These are phyloP conservation scores for Vollenhovia emeryi DNA, from an alignment of 1,140 invertebrate genomes.

Conservation along the genomic window DNA sequence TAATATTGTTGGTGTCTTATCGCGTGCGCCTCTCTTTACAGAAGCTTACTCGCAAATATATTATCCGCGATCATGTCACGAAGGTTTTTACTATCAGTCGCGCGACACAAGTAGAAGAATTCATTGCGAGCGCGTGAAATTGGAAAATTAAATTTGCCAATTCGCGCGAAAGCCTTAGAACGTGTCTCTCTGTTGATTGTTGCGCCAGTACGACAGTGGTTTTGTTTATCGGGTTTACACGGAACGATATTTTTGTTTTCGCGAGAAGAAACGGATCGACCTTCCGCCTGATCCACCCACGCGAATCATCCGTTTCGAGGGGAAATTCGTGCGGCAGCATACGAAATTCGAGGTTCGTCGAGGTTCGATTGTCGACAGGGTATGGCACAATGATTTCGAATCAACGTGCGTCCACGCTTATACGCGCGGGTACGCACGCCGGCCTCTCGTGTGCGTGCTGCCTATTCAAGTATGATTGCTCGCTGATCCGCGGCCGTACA, in stretches of 20 bases:
- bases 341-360: conserved; percentile 36
- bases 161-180: background rate
- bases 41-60: background rate
- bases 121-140: background rate
- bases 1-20: background rate
- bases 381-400: conserved; percentile 50
- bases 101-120: background rate
- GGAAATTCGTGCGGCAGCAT: conserved; percentile 58
- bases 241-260: conserved; percentile 9
- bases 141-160: conserved; percentile 22
- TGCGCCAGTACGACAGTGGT: background rate
- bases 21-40: background rate
- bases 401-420: conserved; percentile 44
- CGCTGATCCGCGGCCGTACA: conserved; percentile 2
- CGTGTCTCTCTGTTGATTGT: background rate
- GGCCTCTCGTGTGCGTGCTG: conserved; percentile 20
- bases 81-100: background rate
- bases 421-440: conserved; percentile 44
- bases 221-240: conserved; percentile 5
- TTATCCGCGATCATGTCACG: background rate
- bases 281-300: background rate
- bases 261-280: background rate
- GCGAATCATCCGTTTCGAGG: conserved; percentile 2
- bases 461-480: conserved; percentile 52
- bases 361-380: conserved; percentile 4